Evolutionary conservation across 92 coral and sea anemone genomes (phyloP).

Genomic region (Montipora capitata): DNA sequence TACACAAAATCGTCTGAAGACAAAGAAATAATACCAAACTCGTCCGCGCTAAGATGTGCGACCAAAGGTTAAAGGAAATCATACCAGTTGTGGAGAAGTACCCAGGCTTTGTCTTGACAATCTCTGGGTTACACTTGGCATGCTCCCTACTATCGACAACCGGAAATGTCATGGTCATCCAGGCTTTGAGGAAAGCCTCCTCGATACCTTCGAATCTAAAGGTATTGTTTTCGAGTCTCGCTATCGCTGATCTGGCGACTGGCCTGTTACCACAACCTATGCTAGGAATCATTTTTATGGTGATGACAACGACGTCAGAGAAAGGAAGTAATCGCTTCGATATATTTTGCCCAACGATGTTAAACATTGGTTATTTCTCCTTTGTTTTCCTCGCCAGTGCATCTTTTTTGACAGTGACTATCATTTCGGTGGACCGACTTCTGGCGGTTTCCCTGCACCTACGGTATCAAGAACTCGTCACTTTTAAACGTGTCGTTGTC

Average conservation of each 20-base stretch:
- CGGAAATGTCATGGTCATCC: neutral
- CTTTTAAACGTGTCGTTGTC: slow-evolving; percentile 17
- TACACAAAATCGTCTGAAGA: too few relatives aligned
- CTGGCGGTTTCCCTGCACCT: slow-evolving; percentile 66
- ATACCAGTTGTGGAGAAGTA: neutral
- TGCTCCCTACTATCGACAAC: neutral
- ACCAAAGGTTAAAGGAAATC: neutral
- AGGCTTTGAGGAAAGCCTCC: slow-evolving; percentile 26
- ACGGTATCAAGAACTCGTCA: slow-evolving; percentile 59
- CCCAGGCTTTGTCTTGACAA: neutral
- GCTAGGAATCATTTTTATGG: neutral
- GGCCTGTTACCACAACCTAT: slow-evolving; percentile 27
- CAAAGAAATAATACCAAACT: neutral
- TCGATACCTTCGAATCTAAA: slow-evolving; percentile 47
- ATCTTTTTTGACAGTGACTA: slow-evolving; percentile 41
- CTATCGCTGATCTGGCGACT: slow-evolving; percentile 32
- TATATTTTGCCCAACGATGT: slow-evolving; percentile 17
- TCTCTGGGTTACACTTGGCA: neutral
- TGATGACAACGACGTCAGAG: neutral
- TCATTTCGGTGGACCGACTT: slow-evolving; percentile 39
- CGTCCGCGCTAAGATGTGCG: neutral
- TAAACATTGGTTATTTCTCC: neutral
- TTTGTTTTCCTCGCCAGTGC: slow-evolving; percentile 3
- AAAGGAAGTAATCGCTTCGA: neutral
- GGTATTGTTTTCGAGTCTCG: slow-evolving; percentile 28